These are phyloP conservation scores for Triplophysa siluroides DNA, from an alignment of 2,113 vertebrate species.

Conservation along the genomic window DNA sequence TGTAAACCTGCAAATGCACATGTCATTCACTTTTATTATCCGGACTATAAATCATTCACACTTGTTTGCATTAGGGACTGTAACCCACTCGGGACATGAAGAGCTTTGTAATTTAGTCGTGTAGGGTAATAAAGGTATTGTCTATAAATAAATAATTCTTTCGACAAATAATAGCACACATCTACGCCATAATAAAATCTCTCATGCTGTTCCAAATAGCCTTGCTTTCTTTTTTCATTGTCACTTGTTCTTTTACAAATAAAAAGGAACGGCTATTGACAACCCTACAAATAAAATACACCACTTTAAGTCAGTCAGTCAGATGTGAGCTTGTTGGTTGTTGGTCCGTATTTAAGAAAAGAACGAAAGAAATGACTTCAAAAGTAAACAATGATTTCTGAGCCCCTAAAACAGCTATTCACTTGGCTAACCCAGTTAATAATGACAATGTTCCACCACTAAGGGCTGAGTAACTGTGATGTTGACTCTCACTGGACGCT, in stretches of 20 bases:
- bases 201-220: too few relatives aligned
- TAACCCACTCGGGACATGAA: neutral
- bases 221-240: too few relatives aligned
- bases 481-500: neutral
- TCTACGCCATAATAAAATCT: too few relatives aligned
- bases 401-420: neutral
- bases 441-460: neutral
- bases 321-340: too few relatives aligned
- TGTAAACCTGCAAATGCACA: neutral
- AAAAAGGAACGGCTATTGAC: too few relatives aligned
- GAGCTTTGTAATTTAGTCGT: neutral
- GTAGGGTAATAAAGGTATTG: neutral
- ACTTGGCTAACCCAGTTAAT: neutral
- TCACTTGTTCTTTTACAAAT: too few relatives aligned
- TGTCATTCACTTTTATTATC: neutral
- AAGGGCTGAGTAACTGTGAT: neutral
- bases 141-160: too few relatives aligned
- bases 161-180: too few relatives aligned
- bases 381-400: neutral
- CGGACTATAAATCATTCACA: neutral
- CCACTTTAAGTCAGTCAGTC: too few relatives aligned
- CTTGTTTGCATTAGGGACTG: neutral
- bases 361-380: neutral
- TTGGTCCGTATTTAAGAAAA: too few relatives aligned
- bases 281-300: too few relatives aligned